Percentiles rank a stretch among this genome's conserved stretches.
These are phyloP conservation scores for Gerris lacustris DNA, from an alignment of 2,888 invertebrate genomes.

Conservation along the genomic window DNA sequence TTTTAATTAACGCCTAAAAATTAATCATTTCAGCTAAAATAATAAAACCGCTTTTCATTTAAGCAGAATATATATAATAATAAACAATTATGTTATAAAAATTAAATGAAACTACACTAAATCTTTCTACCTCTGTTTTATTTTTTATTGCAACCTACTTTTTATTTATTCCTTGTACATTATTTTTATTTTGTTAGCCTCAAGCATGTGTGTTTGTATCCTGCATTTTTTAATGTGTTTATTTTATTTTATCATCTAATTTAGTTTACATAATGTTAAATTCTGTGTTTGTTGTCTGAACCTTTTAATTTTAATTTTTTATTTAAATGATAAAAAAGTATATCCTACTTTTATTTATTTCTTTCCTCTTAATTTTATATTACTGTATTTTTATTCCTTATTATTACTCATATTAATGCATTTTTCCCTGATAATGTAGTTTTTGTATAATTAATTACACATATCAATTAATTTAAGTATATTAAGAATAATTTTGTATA, in stretches of 20 bases:
- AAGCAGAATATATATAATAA: no score
- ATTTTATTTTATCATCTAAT: conserved; percentile 15
- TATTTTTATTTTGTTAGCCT: neutral
- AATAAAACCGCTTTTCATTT: no score
- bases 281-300: no score
- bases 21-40: no score
- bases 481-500: neutral
- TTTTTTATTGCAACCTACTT: neutral
- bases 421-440: no score
- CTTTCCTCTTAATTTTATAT: neutral
- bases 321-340: neutral
- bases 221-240: conserved; percentile 12
- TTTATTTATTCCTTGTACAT: neutral
- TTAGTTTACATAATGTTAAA: conserved; percentile 19
- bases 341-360: neutral
- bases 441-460: neutral
- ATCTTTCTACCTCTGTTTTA: neutral
- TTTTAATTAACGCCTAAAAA: no score
- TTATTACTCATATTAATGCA: no score
- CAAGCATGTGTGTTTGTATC: neutral
- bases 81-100: no score
- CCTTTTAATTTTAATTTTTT: no score
- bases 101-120: no score
- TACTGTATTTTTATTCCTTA: neutral
- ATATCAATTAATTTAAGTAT: neutral